Percentiles rank a stretch among this genome's conserved stretches.
phyloP scores from a whole-genome alignment of 2,797 vertebrate genomes.

The Peromyscus aztecus region DNA sequence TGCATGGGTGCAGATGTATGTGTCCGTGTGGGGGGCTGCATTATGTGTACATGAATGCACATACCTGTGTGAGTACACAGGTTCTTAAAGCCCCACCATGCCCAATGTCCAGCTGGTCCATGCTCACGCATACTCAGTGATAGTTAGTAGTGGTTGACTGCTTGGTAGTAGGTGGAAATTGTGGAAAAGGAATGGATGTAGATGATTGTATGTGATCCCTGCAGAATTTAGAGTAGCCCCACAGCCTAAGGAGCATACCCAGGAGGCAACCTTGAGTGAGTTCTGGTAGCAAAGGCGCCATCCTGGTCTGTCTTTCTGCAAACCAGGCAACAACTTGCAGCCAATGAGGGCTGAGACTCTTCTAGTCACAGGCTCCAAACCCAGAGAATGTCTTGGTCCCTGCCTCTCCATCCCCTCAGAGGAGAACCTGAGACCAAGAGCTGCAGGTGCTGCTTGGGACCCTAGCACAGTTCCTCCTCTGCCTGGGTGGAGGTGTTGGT shows the following conservation, averaged over 20 bases:
- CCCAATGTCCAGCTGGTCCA: fast-evolving
- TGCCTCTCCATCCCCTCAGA: not conserved
- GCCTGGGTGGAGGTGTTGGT: fast-evolving
- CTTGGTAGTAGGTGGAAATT: not conserved
- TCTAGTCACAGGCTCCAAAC: not conserved
- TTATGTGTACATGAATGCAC: not conserved
- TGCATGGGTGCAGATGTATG: not conserved
- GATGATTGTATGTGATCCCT: not conserved
- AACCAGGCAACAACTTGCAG: not conserved
- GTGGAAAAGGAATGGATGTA: fast-evolving
- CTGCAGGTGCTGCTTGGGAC: not conserved
- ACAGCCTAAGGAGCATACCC: not conserved
- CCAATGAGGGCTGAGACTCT: not conserved
- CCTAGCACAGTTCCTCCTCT: not conserved
- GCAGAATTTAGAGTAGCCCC: not conserved
- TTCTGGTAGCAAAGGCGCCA: not conserved
- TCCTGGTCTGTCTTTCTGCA: not conserved
- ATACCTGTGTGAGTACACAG: not conserved
- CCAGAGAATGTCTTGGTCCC: too few relatives aligned
- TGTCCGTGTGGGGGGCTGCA: not conserved
- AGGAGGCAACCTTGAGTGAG: not conserved
- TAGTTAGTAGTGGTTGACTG: too few relatives aligned
- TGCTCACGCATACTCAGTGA: fast-evolving
- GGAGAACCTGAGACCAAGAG: not conserved
- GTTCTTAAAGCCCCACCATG: not conserved